Percentiles rank a stretch among this genome's conserved stretches.
These are phyloP conservation scores for Danionella dracula DNA, from an alignment of 2,797 vertebrate genomes.

Conservation along the genomic window DNA sequence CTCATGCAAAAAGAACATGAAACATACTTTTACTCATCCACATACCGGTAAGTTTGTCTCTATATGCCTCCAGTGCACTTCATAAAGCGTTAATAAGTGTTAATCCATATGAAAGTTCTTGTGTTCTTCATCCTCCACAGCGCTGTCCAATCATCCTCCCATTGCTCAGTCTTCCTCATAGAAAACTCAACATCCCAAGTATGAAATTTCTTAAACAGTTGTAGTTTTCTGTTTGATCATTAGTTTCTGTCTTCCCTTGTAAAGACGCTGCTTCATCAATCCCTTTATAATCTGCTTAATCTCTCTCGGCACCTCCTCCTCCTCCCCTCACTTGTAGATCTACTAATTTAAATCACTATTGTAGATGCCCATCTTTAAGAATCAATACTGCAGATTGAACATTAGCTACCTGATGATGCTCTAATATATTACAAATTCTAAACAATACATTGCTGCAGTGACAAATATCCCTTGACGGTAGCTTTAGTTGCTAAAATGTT, in stretches of 20 bases:
- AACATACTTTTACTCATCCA: background rate
- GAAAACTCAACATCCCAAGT: background rate
- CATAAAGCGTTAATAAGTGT: background rate
- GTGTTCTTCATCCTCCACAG: background rate
- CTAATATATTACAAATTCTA: too few species aligned
- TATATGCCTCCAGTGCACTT: background rate
- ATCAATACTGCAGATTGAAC: too few species aligned
- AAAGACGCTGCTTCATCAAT: slow-evolving; percentile 10
- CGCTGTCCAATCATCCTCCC: background rate
- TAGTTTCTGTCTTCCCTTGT: background rate
- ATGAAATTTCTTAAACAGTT: background rate
- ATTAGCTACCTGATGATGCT: too few species aligned
- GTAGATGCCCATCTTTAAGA: too few species aligned
- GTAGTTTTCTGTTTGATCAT: background rate
- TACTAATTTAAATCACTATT: too few species aligned
- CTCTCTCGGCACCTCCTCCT: slow-evolving; percentile 14
- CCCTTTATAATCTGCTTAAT: slow-evolving; percentile 32
- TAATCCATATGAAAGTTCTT: background rate
- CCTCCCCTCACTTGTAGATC: background rate
- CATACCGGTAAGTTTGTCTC: background rate
- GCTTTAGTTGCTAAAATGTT: background rate
- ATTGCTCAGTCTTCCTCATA: background rate
- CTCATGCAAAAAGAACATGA: background rate
- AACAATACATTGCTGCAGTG: background rate
- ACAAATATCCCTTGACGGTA: too few species aligned